phyloP scores from a whole-genome alignment of 1,140 invertebrate genomes.

The Apocrypta bakeri region DNA sequence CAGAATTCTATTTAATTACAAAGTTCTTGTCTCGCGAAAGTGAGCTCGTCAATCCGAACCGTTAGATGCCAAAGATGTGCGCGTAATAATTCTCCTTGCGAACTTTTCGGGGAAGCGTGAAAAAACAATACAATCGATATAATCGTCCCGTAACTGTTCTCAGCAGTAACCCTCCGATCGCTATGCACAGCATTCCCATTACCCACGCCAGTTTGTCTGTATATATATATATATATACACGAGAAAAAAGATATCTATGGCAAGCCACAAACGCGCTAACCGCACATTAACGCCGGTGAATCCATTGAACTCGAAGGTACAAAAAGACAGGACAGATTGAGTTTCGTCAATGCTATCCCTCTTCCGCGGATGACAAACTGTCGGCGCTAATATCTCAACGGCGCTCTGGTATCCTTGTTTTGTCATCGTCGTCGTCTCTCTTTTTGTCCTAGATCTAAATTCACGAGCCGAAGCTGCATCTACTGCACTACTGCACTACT shows the following conservation, averaged over 20 bases:
- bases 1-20: too few species aligned
- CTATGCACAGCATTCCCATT: not conserved
- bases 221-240: too few species aligned
- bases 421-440: conserved; percentile 39
- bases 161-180: not conserved
- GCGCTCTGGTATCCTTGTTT: not conserved
- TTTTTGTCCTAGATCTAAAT: conserved; percentile 51
- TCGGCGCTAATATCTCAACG: not conserved
- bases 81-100: not conserved
- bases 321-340: not conserved
- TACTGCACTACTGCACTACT: too few species aligned
- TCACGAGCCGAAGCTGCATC: conserved; percentile 3
- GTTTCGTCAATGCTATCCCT: not conserved
- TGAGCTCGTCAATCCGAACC: not conserved
- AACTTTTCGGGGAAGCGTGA: not conserved
- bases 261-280: not conserved
- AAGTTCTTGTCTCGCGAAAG: too few species aligned
- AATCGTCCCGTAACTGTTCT: not conserved
- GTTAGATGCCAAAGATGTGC: not conserved
- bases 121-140: not conserved
- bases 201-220: too few species aligned
- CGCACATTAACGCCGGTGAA: not conserved
- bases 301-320: not conserved
- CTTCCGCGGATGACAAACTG: not conserved
- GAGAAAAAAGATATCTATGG: not conserved